Percentiles rank a stretch among this genome's conserved stretches.
Conservation (phyloP, 2,113 vertebrate species). For the Saiga tatarica region DNA sequence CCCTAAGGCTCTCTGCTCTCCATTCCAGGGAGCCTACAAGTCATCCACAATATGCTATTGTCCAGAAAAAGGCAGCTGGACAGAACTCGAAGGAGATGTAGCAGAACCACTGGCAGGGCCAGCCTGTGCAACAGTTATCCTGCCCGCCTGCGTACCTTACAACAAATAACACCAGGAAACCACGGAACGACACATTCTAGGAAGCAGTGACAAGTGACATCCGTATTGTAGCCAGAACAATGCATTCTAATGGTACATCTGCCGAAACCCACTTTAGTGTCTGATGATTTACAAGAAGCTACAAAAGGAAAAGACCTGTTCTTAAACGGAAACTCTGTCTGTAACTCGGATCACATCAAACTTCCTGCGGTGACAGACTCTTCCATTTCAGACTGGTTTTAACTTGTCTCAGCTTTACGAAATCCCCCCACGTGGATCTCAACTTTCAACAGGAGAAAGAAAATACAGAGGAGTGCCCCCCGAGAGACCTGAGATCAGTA, state of each 20-base stretch:
- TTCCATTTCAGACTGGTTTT: conserved; percentile 81
- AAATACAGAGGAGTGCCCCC: conserved; percentile 73
- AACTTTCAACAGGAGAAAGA: conserved; percentile 72
- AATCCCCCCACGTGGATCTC: conserved; percentile 72
- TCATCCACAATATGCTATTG: conserved; percentile 99
- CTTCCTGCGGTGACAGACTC: conserved; percentile 76
- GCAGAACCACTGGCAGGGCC: conserved; percentile 97
- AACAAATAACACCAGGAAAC: conserved; percentile 88
- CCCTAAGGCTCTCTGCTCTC: conserved; percentile 52
- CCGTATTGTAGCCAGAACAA: conserved; percentile 64
- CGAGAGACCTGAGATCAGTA: conserved; percentile 80
- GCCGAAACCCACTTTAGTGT: conserved; percentile 71
- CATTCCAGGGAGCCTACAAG: conserved; percentile 96
- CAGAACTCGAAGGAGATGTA: conserved; percentile 97
- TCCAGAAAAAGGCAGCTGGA: conserved; percentile 98
- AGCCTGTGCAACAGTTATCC: conserved; percentile 93
- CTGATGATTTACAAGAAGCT: conserved; percentile 76
- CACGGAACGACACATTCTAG: conserved; percentile 57
- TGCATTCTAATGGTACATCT: conserved; percentile 67
- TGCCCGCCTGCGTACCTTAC: conserved; percentile 96
- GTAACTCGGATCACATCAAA: conserved; percentile 70
- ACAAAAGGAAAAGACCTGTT: conserved; percentile 64
- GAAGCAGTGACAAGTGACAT: conserved; percentile 77
- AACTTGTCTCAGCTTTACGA: conserved; percentile 77
- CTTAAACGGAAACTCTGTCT: conserved; percentile 70